Conservation (phyloP, 2,113 vertebrate genomes). For the Calypte anna region DNA sequence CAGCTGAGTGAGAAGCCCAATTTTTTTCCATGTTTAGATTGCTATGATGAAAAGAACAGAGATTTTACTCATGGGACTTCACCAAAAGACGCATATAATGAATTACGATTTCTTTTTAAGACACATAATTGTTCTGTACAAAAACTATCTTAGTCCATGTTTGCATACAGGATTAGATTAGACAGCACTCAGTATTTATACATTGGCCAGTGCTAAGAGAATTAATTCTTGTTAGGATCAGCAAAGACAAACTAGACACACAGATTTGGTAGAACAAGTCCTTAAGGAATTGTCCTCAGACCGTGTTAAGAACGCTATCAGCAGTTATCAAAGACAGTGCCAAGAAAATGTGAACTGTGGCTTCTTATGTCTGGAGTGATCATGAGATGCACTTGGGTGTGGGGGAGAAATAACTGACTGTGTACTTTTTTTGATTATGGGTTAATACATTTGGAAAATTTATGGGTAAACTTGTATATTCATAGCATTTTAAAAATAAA, state of each 20-base stretch:
- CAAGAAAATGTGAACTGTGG: slow-evolving; percentile 77
- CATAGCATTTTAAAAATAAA: not conserved
- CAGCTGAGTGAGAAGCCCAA: not conserved
- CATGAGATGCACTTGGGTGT: slow-evolving; percentile 71
- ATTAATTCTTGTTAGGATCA: slow-evolving; percentile 77
- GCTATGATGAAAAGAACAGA: not conserved
- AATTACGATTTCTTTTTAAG: slow-evolving; percentile 13
- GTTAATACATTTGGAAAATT: not conserved
- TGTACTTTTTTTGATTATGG: not conserved
- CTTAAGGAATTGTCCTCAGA: slow-evolving; percentile 48
- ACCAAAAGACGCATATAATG: not conserved
- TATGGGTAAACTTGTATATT: not conserved
- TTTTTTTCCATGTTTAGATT: not conserved
- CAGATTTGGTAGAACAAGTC: slow-evolving; percentile 67
- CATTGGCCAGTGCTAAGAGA: slow-evolving; percentile 57
- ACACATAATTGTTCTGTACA: not conserved
- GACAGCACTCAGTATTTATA: not conserved
- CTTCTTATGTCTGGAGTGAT: slow-evolving; percentile 61
- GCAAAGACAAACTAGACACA: slow-evolving; percentile 70
- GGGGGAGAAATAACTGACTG: slow-evolving; percentile 41
- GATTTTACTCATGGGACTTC: not conserved
- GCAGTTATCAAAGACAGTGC: slow-evolving; percentile 80
- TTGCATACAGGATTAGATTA: not conserved
- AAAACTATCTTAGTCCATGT: not conserved
- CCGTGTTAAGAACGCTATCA: slow-evolving; percentile 69